phyloP scores from a whole-genome alignment of 2,113 vertebrate species.

The Bubo blakistoni region DNA sequence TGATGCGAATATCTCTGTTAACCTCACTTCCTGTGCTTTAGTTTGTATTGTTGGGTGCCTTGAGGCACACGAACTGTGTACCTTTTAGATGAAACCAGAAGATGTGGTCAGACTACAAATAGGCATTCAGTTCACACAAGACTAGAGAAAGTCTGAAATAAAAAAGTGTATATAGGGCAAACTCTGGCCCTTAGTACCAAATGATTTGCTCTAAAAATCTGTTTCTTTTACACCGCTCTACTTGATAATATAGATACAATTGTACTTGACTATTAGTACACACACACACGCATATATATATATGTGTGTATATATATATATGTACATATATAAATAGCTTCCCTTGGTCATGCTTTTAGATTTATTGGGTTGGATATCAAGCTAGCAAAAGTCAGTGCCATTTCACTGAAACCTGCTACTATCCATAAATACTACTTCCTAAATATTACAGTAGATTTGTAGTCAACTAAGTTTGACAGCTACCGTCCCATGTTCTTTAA shows the following conservation, averaged over 20 bases:
- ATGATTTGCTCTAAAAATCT: neutral
- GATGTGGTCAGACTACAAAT: neutral
- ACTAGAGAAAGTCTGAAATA: neutral
- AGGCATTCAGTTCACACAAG: neutral
- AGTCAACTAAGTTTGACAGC: neutral
- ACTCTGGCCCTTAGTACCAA: neutral
- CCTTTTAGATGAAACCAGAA: neutral
- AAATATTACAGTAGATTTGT: neutral
- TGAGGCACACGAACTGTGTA: neutral
- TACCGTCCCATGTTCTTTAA: neutral
- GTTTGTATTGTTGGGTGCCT: neutral
- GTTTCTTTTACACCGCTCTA: neutral
- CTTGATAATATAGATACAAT: neutral
- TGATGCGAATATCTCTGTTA: neutral
- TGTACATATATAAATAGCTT: neutral
- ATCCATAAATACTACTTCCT: neutral
- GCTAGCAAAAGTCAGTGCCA: neutral
- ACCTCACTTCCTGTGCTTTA: neutral
- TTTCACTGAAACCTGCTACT: neutral
- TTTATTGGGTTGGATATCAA: neutral
- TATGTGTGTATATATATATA: no score
- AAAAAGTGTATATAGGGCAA: neutral
- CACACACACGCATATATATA: fast-evolving
- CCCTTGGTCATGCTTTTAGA: neutral
- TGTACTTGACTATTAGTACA: neutral